Base-by-base conservation (phyloP, 2,888 invertebrate genomes). In the Acleris sparsana region DNA sequence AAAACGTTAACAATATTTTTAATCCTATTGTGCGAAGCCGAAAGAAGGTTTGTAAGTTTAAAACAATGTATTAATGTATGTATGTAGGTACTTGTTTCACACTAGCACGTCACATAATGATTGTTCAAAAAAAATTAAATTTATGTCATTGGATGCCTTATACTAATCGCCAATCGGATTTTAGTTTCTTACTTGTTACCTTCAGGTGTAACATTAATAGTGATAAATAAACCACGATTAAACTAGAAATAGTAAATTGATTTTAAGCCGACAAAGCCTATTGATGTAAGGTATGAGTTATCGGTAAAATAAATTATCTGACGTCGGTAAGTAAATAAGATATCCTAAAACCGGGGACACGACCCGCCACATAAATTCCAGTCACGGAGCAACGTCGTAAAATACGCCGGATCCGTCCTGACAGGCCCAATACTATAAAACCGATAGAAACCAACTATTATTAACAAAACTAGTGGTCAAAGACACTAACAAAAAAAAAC, bases 361-460 rank as follows among this genome's bases (percentile, higher is more conserved):
- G 61, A 66, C 44, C 58, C 44, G 39, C 18, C 65, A 46, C 56
- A 66, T 66, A 62, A 66, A 66, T 66, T 66, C 66, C 13, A 62
- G 66, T 66, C 66, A 66, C 66, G 66, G 48, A 44, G 44, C 61
- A 11, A 53, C 57, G 43, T 66, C 66, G 57, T 66, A 66, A 66
- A 66, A 57, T 46, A 66, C 18, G 62, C n/a, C 39, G 39, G 46
- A 43, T 52, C 46, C 53, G 49, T 62, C 60, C 55, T 53, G 62
- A 52, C 61, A 52, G 52, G 62, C 57, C 61, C 61, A 61, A 49
- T 44, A 39, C 66, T 48, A 66, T 66, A 52, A 66, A 66, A 62
- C 46, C 17, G 61, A 57, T 66, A 61, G 66, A 62, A 57, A 62
- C 53, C 56, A 57, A 62, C 44, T 52, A 65, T 56, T 60, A 51